These are phyloP conservation scores for Phoxinus dragarum DNA, from an alignment of 2,797 vertebrate species.

Conservation along the genomic window DNA sequence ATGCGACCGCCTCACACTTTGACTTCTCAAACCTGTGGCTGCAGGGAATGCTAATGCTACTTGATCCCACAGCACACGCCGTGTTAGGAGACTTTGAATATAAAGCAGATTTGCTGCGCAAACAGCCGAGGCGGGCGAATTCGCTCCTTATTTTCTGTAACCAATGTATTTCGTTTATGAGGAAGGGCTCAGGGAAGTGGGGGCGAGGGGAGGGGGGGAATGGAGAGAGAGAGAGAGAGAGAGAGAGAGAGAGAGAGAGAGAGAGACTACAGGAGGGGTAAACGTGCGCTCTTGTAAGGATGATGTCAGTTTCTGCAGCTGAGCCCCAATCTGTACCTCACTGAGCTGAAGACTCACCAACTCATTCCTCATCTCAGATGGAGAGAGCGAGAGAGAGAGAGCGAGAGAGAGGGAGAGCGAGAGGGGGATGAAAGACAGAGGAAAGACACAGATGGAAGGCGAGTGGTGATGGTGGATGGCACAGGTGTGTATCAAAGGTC, in stretches of 20 bases:
- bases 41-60: slow-evolving; percentile 31
- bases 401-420: slow-evolving; percentile 55
- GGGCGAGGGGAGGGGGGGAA: slow-evolving; percentile 52
- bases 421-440: slow-evolving; percentile 48
- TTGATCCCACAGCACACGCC: slow-evolving; percentile 13
- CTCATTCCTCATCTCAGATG: slow-evolving; percentile 66
- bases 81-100: slow-evolving; percentile 37
- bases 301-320: slow-evolving; percentile 88
- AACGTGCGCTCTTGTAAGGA: slow-evolving; percentile 83
- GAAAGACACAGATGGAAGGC: slow-evolving; percentile 56
- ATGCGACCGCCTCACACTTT: slow-evolving; percentile 42
- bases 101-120: slow-evolving; percentile 25
- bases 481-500: slow-evolving; percentile 76
- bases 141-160: slow-evolving; percentile 57
- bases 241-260: slow-evolving; percentile 48
- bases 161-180: slow-evolving; percentile 59
- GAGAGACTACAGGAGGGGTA: slow-evolving; percentile 81
- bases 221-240: slow-evolving; percentile 30
- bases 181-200: slow-evolving; percentile 61
- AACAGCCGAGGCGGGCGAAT: slow-evolving; percentile 37
- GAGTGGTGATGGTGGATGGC: slow-evolving; percentile 62
- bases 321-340: slow-evolving; percentile 77
- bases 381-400: slow-evolving; percentile 59
- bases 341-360: slow-evolving; percentile 73
- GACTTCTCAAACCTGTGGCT: slow-evolving; percentile 44